Evolutionary conservation across 37 sponge, comb jelly and placozoan species (phyloP).

Genomic region (Mnemiopsis leidyi): DNA sequence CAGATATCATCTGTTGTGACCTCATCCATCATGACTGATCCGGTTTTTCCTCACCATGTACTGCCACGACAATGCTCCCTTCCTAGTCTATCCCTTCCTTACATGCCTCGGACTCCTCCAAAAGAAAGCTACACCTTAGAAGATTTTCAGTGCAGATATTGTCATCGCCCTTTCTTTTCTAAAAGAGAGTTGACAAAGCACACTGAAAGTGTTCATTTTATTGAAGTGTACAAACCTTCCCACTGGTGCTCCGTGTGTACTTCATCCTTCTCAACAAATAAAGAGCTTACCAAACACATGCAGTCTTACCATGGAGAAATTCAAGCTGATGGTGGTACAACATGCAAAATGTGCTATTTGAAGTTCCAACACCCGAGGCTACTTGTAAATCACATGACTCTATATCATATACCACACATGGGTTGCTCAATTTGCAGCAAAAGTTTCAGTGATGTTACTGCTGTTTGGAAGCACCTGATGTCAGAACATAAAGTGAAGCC

Average conservation of each 20-base stretch:
- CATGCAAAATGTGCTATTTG: constrained; percentile 36
- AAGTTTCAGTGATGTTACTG: not conserved
- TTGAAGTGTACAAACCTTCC: constrained; percentile 61
- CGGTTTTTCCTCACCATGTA: constrained; percentile 5
- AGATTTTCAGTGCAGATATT: constrained; percentile 51
- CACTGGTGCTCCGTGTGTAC: constrained; percentile 54
- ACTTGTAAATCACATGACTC: constrained; percentile 20
- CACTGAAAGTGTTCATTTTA: constrained; percentile 53
- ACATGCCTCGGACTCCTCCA: constrained; percentile 55
- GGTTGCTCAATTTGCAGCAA: not conserved
- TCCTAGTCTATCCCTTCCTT: constrained; percentile 36
- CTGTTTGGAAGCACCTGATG: constrained; percentile 20
- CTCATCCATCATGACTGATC: not conserved
- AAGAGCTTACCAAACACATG: constrained; percentile 61
- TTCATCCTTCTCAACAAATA: constrained; percentile 9
- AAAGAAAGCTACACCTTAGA: constrained; percentile 61
- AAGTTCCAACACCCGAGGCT: constrained; percentile 33
- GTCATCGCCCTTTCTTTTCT: constrained; percentile 49
- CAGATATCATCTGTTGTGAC: constrained; percentile 29
- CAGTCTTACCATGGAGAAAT: constrained; percentile 25
- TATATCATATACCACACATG: constrained; percentile 32
- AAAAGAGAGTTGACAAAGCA: constrained; percentile 40
- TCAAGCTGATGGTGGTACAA: not conserved
- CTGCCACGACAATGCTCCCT: constrained; percentile 57
- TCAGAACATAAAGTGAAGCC: constrained; percentile 41